Conservation (phyloP, 1,140 invertebrate species). For the Branchinecta lindahli region DNA sequence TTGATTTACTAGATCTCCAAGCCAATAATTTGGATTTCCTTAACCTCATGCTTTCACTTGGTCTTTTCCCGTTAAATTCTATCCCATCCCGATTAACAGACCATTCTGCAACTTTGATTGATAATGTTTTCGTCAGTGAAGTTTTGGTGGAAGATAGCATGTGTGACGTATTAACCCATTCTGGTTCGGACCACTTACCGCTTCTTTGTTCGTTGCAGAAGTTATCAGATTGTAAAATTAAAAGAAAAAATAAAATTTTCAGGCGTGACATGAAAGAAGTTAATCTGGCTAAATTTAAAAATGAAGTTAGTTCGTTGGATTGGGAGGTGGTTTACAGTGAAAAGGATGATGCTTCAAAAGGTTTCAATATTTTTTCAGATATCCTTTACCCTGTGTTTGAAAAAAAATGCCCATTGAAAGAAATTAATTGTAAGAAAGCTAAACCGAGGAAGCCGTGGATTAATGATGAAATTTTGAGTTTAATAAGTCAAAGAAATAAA, state of each 20-base stretch:
- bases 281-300: slow-evolving; percentile 2
- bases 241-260: slow-evolving; percentile 9
- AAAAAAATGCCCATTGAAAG: too few relatives aligned
- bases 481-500: too few relatives aligned
- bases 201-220: slow-evolving; percentile 8
- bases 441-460: too few relatives aligned
- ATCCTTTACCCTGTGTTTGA: slow-evolving; percentile 8
- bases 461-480: too few relatives aligned
- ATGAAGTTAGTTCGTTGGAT: slow-evolving; percentile 8
- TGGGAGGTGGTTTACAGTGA: slow-evolving; percentile 4
- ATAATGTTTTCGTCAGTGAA: slow-evolving; percentile 1
- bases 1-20: slow-evolving; percentile 5
- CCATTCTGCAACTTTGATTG: slow-evolving; percentile 5
- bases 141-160: neutral
- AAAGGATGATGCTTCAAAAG: slow-evolving; percentile 5
- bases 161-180: slow-evolving; percentile 5
- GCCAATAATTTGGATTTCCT: slow-evolving; percentile 8
- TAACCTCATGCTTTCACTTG: slow-evolving; percentile 6
- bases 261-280: slow-evolving; percentile 1
- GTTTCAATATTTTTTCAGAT: neutral
- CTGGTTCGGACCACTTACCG: slow-evolving; percentile 7
- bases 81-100: slow-evolving; percentile 5
- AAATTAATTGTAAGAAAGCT: too few relatives aligned
- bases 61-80: slow-evolving; percentile 5
- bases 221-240: slow-evolving; percentile 2